A percentile compares a stretch with the other conserved stretches of the same genome.
phyloP scores from a whole-genome alignment of 2,888 invertebrate genomes.

The Nematopogon swammerdamellus region DNA sequence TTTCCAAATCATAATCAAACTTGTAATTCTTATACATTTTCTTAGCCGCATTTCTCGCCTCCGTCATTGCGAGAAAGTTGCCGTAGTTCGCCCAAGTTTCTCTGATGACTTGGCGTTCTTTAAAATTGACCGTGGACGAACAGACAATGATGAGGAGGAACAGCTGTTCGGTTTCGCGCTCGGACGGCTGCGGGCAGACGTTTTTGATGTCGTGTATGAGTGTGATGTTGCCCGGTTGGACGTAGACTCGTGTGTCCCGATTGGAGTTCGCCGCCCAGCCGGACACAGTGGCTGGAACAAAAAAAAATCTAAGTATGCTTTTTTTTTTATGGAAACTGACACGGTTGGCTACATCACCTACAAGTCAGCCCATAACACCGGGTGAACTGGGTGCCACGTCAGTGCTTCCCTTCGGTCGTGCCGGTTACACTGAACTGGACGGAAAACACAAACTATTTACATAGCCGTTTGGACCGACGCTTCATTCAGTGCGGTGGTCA shows the following conservation, averaged over 20 bases:
- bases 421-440: too few species aligned
- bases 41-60: constrained; percentile 23
- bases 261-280: constrained; percentile 77
- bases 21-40: constrained; percentile 37
- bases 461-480: too few species aligned
- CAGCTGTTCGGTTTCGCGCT: constrained; percentile 28
- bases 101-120: constrained; percentile 63
- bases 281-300: constrained; percentile 43
- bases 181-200: constrained; percentile 37
- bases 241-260: constrained; percentile 67
- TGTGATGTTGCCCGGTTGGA: constrained; percentile 67
- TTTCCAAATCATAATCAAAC: constrained; percentile 30
- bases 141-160: constrained; percentile 73
- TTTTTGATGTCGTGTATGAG: constrained; percentile 60
- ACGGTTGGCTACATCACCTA: too few species aligned
- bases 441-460: too few species aligned
- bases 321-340: too few species aligned
- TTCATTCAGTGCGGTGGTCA: too few species aligned
- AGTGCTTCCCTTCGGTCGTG: too few species aligned
- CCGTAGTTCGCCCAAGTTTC: constrained; percentile 66
- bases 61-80: constrained; percentile 27
- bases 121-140: constrained; percentile 67
- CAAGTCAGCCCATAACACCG: too few species aligned
- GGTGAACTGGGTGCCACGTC: too few species aligned
- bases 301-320: constrained; percentile 14